Percentiles rank a stretch among this genome's conserved stretches.
phyloP scores from a whole-genome alignment of 2,797 vertebrate species.

The Eurystomus glaucurus region DNA sequence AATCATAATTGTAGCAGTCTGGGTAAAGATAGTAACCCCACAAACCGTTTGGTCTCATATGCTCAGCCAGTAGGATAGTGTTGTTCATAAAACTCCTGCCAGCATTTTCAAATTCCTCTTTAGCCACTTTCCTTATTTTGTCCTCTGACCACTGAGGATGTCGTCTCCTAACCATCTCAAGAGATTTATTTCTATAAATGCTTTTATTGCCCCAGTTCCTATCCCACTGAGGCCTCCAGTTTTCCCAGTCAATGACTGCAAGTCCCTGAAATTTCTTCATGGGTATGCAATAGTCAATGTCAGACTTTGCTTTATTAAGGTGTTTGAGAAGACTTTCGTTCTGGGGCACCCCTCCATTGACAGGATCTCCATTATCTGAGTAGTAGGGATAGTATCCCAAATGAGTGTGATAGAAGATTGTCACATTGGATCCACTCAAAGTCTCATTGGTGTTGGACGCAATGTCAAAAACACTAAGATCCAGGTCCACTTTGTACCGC shows the following conservation, averaged over 20 bases:
- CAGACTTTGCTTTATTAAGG: slow-evolving; percentile 87
- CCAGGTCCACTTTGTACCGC: slow-evolving; percentile 90
- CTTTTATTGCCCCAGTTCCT: slow-evolving; percentile 92
- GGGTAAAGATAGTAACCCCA: slow-evolving; percentile 96
- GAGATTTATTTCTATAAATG: slow-evolving; percentile 90
- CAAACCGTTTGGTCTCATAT: slow-evolving; percentile 85
- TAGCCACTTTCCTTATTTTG: slow-evolving; percentile 87
- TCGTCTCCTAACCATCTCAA: slow-evolving; percentile 85
- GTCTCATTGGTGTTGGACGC: slow-evolving; percentile 90
- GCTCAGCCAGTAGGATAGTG: slow-evolving; percentile 87
- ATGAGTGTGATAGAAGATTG: slow-evolving; percentile 92
- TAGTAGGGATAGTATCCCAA: slow-evolving; percentile 92
- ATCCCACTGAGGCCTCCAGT: slow-evolving; percentile 93
- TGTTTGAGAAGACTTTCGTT: slow-evolving; percentile 90
- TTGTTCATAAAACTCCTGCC: slow-evolving; percentile 90
- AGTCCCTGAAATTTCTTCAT: slow-evolving; percentile 90
- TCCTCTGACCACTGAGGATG: slow-evolving; percentile 90
- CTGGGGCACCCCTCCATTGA: slow-evolving; percentile 92
- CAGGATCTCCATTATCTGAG: slow-evolving; percentile 81
- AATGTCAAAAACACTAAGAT: slow-evolving; percentile 91
- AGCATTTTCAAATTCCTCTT: slow-evolving; percentile 90
- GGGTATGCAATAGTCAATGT: slow-evolving; percentile 88
- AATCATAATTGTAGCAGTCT: slow-evolving; percentile 94
- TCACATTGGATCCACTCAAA: slow-evolving; percentile 89
- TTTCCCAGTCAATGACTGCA: slow-evolving; percentile 93